These are phyloP conservation scores for Baccha elongata DNA, from an alignment of 2,888 invertebrate species.

Conservation along the genomic window DNA sequence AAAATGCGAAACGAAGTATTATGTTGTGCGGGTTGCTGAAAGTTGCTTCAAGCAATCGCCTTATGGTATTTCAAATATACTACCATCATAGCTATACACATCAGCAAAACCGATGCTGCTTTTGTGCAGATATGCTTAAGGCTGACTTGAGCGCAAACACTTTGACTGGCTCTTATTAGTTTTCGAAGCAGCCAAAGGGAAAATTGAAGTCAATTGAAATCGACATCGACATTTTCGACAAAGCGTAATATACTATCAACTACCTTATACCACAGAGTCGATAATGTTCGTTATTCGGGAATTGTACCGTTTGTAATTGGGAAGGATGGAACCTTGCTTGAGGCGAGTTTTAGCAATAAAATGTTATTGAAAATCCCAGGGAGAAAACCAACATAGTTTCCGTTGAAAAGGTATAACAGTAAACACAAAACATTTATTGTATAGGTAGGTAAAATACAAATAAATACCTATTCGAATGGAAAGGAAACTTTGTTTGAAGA, in stretches of 20 bases:
- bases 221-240: constrained; percentile 65
- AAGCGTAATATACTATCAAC: background rate
- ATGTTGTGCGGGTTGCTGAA: constrained; percentile 32
- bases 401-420: constrained; percentile 23
- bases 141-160: constrained; percentile 61
- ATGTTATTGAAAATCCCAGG: constrained; percentile 70
- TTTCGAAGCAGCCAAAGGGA: constrained; percentile 71
- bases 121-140: constrained; percentile 44
- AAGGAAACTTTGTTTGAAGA: background rate
- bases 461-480: background rate
- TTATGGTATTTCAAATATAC: background rate
- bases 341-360: constrained; percentile 70
- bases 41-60: constrained; percentile 11
- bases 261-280: constrained; percentile 49
- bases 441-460: background rate
- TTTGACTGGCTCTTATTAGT: constrained; percentile 70
- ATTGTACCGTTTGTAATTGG: constrained; percentile 70
- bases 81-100: too few relatives aligned
- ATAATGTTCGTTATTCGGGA: constrained; percentile 71
- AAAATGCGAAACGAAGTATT: constrained; percentile 52
- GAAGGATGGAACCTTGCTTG: constrained; percentile 69
- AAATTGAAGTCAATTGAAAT: constrained; percentile 71
- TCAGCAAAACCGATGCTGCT: constrained; percentile 3
- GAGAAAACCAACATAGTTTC: constrained; percentile 52
- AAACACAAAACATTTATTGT: constrained; percentile 62